Conservation (phyloP, 30 jellyfish, hydroid and myxozoan species). For the Turritopsis dohrnii region DNA sequence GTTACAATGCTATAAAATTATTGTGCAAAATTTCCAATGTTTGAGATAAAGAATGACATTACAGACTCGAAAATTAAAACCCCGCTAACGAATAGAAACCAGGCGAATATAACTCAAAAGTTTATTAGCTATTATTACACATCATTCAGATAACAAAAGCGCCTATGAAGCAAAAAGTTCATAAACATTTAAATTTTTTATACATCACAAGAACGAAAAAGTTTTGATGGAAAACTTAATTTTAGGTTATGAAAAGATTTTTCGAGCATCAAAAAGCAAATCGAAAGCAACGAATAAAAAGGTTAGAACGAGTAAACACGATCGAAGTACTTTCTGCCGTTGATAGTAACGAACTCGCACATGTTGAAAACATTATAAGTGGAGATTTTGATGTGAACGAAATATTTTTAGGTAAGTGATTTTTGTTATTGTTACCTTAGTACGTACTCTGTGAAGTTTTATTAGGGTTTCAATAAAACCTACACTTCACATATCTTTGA, state of each 20-base stretch:
- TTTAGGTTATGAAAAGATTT: not conserved
- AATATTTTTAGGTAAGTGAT: not conserved
- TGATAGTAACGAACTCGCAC: not conserved
- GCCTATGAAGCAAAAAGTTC: not conserved
- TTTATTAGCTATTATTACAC: too few species aligned
- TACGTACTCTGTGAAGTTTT: too few species aligned
- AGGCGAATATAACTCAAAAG: too few species aligned
- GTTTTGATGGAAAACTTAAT: not conserved
- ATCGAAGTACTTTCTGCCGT: conserved; percentile 7
- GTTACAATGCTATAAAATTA: too few species aligned
- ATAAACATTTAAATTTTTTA: not conserved
- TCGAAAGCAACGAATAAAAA: not conserved
- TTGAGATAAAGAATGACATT: too few species aligned
- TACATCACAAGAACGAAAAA: not conserved
- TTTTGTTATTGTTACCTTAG: too few species aligned
- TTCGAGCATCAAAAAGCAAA: not conserved
- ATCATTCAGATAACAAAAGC: too few species aligned
- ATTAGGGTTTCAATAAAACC: too few species aligned
- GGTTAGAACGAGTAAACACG: not conserved
- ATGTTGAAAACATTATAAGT: not conserved
- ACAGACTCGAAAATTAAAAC: too few species aligned
- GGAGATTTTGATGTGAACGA: not conserved
- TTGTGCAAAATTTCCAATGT: too few species aligned
- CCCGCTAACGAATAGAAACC: too few species aligned
- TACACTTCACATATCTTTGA: too few species aligned